Percentiles rank a stretch among this genome's conserved stretches.
phyloP scores from a whole-genome alignment of 1,140 invertebrate genomes.

The Pseudomyrmex gracilis region DNA sequence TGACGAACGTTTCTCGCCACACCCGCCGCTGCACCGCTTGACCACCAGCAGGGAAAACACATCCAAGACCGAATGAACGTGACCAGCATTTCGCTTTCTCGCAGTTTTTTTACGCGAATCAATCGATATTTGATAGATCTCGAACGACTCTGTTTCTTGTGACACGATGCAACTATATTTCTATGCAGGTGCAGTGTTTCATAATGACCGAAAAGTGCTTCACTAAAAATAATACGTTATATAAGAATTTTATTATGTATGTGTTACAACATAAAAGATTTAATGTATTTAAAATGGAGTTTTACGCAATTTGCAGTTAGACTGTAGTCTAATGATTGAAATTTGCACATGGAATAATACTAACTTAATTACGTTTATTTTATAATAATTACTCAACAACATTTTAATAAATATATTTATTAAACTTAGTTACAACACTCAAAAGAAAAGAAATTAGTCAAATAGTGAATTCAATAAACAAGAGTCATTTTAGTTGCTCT shows the following conservation, averaged over 20 bases:
- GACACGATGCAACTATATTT: background rate
- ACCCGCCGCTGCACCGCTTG: slow-evolving; percentile 22
- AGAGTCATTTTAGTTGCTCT: slow-evolving; percentile 15
- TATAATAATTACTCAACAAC: no score
- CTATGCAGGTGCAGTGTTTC: no score
- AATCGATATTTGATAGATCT: background rate
- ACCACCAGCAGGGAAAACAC: slow-evolving; percentile 55
- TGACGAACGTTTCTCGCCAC: slow-evolving; percentile 46
- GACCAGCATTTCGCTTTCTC: slow-evolving; percentile 18
- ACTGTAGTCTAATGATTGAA: no score
- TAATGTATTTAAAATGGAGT: background rate
- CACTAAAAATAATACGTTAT: background rate
- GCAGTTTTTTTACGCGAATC: background rate
- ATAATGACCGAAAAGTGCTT: background rate
- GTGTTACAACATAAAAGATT: background rate
- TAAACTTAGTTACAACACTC: no score
- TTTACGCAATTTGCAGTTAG: background rate
- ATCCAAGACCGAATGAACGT: slow-evolving; percentile 24
- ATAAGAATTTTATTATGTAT: background rate
- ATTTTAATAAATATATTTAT: no score
- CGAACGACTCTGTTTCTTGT: background rate
- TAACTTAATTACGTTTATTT: no score
- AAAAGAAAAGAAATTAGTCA: background rate
- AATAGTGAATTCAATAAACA: background rate
- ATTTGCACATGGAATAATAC: no score